Percentiles rank a stretch among this genome's conserved stretches.
These are phyloP conservation scores for Procambarus virginalis DNA, from an alignment of 1,140 invertebrate genomes.

Conservation along the genomic window DNA sequence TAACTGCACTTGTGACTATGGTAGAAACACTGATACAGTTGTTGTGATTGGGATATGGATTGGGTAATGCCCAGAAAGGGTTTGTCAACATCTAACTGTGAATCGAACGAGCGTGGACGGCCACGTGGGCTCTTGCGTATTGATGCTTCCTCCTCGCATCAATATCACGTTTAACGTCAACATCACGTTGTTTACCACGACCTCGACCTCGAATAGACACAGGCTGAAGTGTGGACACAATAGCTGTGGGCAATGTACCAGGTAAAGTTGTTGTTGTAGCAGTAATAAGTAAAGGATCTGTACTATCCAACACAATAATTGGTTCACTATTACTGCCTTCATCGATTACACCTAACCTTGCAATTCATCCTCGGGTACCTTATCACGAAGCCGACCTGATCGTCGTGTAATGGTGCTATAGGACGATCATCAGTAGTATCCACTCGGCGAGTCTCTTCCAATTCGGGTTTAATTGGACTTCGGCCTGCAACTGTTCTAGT, in stretches of 20 bases:
- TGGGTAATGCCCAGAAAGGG: neutral
- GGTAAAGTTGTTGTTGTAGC: slow-evolving; percentile 12
- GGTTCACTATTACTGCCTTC: slow-evolving; percentile 36
- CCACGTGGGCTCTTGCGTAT: slow-evolving; percentile 48
- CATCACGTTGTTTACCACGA: slow-evolving; percentile 32
- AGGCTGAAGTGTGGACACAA: neutral
- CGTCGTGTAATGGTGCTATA: slow-evolving; percentile 29
- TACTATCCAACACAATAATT: slow-evolving; percentile 43
- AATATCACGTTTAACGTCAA: slow-evolving; percentile 19
- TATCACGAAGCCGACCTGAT: slow-evolving; percentile 46
- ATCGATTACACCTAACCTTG: slow-evolving; percentile 21
- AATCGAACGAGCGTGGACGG: slow-evolving; percentile 17
- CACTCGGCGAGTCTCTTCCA: slow-evolving; percentile 33
- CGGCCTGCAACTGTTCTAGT: slow-evolving; percentile 6
- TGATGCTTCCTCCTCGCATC: slow-evolving; percentile 36
- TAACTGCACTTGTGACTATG: neutral
- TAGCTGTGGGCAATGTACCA: neutral
- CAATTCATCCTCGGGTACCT: slow-evolving; percentile 38
- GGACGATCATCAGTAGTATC: slow-evolving; percentile 39
- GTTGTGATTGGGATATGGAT: neutral
- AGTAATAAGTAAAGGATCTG: slow-evolving; percentile 13
- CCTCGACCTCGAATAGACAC: slow-evolving; percentile 29
- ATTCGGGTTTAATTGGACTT: slow-evolving; percentile 47
- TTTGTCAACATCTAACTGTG: slow-evolving; percentile 34
- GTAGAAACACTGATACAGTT: slow-evolving; percentile 12